Evolutionary conservation across 2,888 invertebrate species (phyloP).

Genomic region (Eupithecia insigniata): DNA sequence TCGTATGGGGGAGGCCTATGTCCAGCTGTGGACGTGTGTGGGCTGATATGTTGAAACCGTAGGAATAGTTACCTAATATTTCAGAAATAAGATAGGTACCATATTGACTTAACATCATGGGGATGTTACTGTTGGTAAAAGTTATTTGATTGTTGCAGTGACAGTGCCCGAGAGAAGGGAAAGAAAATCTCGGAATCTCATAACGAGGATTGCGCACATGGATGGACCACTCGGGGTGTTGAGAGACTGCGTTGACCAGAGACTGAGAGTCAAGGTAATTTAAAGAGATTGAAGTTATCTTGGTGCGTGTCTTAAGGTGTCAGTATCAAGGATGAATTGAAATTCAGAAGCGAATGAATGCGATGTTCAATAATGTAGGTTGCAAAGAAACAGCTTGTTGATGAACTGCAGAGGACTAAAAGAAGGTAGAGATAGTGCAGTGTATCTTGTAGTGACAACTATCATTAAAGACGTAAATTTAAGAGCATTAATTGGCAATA

Average conservation of each 20-base stretch:
- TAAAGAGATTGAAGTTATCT: neutral
- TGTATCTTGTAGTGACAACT: neutral
- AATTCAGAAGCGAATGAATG: neutral
- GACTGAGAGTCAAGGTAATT: slow-evolving; percentile 86
- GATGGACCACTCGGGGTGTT: slow-evolving; percentile 87
- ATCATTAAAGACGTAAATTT: slow-evolving; percentile 19
- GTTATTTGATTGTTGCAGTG: slow-evolving; percentile 48
- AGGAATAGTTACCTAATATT: no score
- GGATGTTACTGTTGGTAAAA: neutral
- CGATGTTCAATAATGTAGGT: neutral
- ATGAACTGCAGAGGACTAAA: neutral
- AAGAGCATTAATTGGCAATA: slow-evolving; percentile 20
- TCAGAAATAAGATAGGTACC: neutral
- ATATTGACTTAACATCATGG: neutral
- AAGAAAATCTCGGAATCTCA: slow-evolving; percentile 58
- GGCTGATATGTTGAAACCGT: no score
- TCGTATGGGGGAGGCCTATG: no score
- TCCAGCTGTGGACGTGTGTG: no score
- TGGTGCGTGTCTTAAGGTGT: neutral
- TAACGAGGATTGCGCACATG: slow-evolving; percentile 79
- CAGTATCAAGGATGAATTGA: neutral
- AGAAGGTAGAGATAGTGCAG: neutral
- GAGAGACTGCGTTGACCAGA: slow-evolving; percentile 84
- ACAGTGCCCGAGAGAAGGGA: slow-evolving; percentile 47
- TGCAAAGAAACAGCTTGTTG: neutral